Conservation (phyloP, 2,113 vertebrate genomes). For the Eidolon helvum region DNA sequence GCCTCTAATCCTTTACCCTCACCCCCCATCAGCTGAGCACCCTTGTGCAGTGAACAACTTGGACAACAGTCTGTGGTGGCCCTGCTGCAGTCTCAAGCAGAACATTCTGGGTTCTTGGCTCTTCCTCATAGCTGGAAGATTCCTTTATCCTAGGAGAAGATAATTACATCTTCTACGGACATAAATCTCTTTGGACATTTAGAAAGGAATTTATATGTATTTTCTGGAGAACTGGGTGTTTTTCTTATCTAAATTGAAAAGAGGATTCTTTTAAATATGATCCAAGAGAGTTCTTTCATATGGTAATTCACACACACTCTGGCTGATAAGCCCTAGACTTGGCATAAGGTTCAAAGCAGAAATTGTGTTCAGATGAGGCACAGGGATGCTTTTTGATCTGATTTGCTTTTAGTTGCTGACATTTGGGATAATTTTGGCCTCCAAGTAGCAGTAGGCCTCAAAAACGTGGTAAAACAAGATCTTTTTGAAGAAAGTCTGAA, state of each 20-base stretch:
- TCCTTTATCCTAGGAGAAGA: constrained; percentile 26
- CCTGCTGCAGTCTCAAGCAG: not conserved
- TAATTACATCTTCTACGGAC: not conserved
- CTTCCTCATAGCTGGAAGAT: not conserved
- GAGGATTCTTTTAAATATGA: constrained; percentile 51
- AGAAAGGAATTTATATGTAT: constrained; percentile 32
- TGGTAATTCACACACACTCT: constrained; percentile 42
- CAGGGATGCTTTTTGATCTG: constrained; percentile 27
- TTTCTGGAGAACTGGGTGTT: constrained; percentile 50
- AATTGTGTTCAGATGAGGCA: constrained; percentile 32
- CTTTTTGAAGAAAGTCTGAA: not conserved
- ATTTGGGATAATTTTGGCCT: not conserved
- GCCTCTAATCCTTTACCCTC: fast-evolving
- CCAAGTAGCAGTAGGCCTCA: not conserved
- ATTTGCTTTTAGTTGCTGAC: constrained; percentile 33
- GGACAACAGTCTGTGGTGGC: not conserved
- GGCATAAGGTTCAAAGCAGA: constrained; percentile 71
- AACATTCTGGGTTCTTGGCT: not conserved
- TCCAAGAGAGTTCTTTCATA: constrained; percentile 48
- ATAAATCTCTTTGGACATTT: constrained; percentile 12
- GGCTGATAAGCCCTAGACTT: constrained; percentile 54
- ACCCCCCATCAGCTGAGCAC: not conserved
- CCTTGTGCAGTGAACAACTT: not conserved
- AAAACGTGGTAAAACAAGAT: not conserved
- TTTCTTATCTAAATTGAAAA: constrained; percentile 65